phyloP scores from a whole-genome alignment of 2,797 vertebrate genomes.

The Lepidocolaptes lacrymiger region DNA sequence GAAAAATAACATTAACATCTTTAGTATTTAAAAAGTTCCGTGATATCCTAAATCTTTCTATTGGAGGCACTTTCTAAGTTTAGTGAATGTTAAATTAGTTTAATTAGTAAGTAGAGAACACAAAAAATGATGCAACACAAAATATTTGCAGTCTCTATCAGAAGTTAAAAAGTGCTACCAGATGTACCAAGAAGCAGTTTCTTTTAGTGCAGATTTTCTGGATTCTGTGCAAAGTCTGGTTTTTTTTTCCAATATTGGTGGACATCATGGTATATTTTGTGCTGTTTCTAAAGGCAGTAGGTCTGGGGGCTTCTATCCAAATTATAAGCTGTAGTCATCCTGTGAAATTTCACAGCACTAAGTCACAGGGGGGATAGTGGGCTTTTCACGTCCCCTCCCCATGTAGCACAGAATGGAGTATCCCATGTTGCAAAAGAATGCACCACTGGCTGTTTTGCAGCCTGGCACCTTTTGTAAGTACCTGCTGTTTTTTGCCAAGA shows the following conservation, averaged over 20 bases:
- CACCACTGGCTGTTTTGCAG: background rate
- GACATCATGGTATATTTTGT: background rate
- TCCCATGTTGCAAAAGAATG: background rate
- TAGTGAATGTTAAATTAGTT: background rate
- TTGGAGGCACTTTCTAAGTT: background rate
- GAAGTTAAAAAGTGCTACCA: background rate
- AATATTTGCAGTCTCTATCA: background rate
- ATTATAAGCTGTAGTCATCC: background rate
- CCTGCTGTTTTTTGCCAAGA: background rate
- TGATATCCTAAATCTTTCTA: background rate
- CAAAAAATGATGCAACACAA: background rate
- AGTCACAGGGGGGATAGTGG: rapidly evolving
- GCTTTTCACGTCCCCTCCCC: background rate
- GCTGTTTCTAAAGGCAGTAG: background rate
- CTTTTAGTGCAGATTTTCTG: background rate
- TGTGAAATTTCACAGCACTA: background rate
- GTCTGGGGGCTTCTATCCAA: background rate
- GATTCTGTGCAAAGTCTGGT: background rate
- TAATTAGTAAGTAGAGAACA: background rate
- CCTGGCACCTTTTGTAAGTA: background rate
- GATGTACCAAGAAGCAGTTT: background rate
- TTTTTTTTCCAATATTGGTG: background rate
- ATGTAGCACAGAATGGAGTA: background rate
- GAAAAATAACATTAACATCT: background rate
- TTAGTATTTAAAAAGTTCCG: background rate